A percentile compares a stretch with the other conserved stretches of the same genome.
Conservation (phyloP, 2,797 vertebrate genomes). For the Squalus acanthias region DNA sequence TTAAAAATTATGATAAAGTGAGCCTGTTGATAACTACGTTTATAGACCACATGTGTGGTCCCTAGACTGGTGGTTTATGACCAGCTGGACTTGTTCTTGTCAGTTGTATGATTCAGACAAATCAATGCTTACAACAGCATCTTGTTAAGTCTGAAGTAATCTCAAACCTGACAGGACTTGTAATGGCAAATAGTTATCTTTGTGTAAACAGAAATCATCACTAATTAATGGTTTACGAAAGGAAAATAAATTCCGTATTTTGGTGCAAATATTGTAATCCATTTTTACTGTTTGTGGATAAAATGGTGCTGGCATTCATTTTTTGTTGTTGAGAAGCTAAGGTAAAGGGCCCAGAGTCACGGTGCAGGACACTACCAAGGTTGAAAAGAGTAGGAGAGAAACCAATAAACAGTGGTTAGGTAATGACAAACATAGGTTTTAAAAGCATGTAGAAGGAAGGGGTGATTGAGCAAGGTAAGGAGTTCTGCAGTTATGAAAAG, state of each 20-base stretch:
- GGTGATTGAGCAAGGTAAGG: background rate
- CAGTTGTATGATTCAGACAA: background rate
- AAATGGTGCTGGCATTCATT: background rate
- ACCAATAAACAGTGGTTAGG: background rate
- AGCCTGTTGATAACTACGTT: background rate
- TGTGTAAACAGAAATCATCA: background rate
- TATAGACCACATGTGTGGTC: conserved; percentile 18
- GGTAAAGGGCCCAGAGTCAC: background rate
- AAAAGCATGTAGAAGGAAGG: background rate
- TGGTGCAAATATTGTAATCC: background rate
- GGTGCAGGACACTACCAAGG: background rate
- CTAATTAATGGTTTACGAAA: background rate
- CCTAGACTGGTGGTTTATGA: background rate
- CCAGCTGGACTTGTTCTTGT: conserved; percentile 6
- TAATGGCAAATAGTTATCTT: background rate
- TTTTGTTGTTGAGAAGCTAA: background rate
- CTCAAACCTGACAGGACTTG: background rate
- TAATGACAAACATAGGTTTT: background rate
- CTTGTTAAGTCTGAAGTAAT: conserved; percentile 1
- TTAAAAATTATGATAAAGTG: conserved; percentile 7
- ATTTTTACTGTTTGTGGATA: background rate
- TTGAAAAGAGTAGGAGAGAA: background rate
- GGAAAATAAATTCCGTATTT: background rate
- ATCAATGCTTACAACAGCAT: background rate
- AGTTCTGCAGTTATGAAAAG: background rate